Conservation (phyloP, 2,888 invertebrate species). For the Rhagonycha fulva region DNA sequence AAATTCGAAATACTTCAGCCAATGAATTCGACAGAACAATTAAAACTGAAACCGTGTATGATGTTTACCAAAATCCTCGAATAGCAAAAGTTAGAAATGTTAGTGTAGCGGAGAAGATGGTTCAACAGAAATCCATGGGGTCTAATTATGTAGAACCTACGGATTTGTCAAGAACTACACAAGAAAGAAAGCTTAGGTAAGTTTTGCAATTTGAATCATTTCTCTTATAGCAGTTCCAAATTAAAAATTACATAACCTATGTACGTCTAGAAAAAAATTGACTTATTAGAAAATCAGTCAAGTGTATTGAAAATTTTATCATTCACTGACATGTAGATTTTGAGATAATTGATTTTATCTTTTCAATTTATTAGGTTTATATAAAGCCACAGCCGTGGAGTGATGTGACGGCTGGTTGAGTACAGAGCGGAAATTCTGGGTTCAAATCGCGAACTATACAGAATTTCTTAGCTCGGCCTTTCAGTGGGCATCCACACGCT, state of each 20-base stretch:
- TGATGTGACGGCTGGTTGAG: too few species aligned
- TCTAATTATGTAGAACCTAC: neutral
- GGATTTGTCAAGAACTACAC: neutral
- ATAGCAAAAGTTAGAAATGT: conserved; percentile 22
- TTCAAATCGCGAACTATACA: too few species aligned
- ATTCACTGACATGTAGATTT: neutral
- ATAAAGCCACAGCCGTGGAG: too few species aligned
- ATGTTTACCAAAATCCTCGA: conserved; percentile 20
- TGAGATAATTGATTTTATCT: neutral
- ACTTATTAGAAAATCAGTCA: neutral
- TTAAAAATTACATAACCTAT: neutral
- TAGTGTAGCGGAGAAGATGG: neutral
- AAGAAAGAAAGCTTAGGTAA: neutral
- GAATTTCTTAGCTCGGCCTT: too few species aligned
- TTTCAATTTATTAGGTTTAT: neutral
- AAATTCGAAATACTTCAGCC: neutral
- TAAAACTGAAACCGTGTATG: conserved; percentile 22
- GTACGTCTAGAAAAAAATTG: neutral
- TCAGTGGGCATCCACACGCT: too few species aligned
- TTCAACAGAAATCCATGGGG: neutral
- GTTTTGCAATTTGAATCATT: neutral
- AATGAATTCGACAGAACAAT: neutral
- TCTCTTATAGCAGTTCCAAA: neutral
- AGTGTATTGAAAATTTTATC: neutral
- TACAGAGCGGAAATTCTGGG: too few species aligned